Percentiles rank a stretch among this genome's conserved stretches.
Conservation (phyloP, 2,888 invertebrate species). For the Athalia rosae region DNA sequence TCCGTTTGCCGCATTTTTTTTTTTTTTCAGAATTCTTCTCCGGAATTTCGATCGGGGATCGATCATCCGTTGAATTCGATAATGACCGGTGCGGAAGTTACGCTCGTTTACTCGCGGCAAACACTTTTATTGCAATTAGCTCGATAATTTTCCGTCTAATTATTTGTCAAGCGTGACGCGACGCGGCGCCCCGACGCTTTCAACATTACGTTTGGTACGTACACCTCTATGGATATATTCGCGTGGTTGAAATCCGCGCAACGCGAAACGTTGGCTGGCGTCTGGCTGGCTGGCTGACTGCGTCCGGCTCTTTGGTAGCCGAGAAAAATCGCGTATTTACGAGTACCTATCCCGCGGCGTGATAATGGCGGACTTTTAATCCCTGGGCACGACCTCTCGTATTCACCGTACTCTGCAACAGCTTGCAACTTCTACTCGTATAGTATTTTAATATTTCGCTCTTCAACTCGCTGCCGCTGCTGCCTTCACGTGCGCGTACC, state of each 20-base stretch:
- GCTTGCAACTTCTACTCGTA: too few relatives aligned
- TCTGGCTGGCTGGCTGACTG: neutral
- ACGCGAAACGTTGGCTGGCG: neutral
- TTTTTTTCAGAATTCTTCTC: neutral
- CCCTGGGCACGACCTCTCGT: slow-evolving; percentile 23
- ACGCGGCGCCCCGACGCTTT: neutral
- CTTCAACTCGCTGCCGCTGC: too few relatives aligned
- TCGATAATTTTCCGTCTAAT: slow-evolving; percentile 16
- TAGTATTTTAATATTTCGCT: too few relatives aligned
- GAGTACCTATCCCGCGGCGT: slow-evolving; percentile 50
- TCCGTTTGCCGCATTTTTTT: neutral
- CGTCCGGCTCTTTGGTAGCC: slow-evolving; percentile 44
- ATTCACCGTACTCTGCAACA: too few relatives aligned
- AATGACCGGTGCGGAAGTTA: neutral
- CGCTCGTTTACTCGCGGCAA: slow-evolving; percentile 12
- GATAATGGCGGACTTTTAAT: slow-evolving; percentile 33
- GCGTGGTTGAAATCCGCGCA: neutral
- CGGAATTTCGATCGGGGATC: neutral
- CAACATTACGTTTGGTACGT: too few relatives aligned
- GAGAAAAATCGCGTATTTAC: slow-evolving; percentile 72
- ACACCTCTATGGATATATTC: too few relatives aligned
- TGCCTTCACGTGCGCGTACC: too few relatives aligned
- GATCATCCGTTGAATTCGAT: neutral
- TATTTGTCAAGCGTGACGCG: slow-evolving; percentile 34
- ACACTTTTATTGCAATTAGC: slow-evolving; percentile 30